These are phyloP conservation scores for Leptobrachium ailaonicum DNA, from an alignment of 2,113 vertebrate species.

Conservation along the genomic window DNA sequence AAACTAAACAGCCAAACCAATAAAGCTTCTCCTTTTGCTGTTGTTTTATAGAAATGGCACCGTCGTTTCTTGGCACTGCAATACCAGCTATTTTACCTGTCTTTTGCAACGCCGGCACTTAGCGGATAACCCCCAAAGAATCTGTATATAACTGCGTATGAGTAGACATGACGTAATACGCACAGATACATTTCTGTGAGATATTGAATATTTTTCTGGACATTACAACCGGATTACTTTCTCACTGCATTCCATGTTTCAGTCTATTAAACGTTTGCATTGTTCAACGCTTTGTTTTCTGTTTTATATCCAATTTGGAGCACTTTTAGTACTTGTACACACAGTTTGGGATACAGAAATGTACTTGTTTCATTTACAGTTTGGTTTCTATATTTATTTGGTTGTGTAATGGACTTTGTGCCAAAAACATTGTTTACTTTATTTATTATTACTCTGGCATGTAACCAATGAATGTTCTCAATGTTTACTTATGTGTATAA, in stretches of 20 bases:
- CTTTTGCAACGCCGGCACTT: no score
- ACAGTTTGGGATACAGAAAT: not conserved
- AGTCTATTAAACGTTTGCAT: constrained; percentile 64
- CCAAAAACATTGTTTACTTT: constrained; percentile 73
- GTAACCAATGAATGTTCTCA: constrained; percentile 63
- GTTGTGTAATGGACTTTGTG: constrained; percentile 70
- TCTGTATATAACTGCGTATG: constrained; percentile 48
- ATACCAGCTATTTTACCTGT: no score
- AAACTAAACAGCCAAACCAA: no score
- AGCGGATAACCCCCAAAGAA: constrained; percentile 35
- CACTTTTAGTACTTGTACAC: constrained; percentile 62
- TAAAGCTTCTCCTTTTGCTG: no score
- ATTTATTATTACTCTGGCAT: constrained; percentile 79
- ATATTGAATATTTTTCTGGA: constrained; percentile 63
- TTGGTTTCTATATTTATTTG: constrained; percentile 72
- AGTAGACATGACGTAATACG: constrained; percentile 74
- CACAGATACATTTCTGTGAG: constrained; percentile 65
- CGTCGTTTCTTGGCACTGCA: no score
- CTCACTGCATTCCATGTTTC: constrained; percentile 57
- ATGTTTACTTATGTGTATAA: constrained; percentile 62
- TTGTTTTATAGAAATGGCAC: no score
- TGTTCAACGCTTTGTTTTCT: constrained; percentile 56
- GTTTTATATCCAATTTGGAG: constrained; percentile 68
- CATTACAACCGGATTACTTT: constrained; percentile 54
- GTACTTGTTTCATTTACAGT: constrained; percentile 58